Evolutionary conservation across 2,113 vertebrate species (phyloP).

Genomic region (Tetrax tetrax): DNA sequence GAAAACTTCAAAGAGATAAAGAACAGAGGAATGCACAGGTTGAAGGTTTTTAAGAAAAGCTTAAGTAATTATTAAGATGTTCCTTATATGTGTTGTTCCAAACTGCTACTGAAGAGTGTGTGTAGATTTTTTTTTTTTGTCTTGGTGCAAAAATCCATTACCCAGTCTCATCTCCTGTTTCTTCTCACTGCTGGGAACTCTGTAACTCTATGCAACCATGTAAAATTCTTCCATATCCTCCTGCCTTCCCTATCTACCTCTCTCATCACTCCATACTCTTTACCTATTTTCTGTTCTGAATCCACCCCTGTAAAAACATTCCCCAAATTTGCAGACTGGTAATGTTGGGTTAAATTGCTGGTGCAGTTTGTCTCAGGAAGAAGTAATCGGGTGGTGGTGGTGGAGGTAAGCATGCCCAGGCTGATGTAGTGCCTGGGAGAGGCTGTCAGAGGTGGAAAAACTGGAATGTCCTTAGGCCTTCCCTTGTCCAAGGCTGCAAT

Average conservation of each 20-base stretch:
- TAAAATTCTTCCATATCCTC: neutral
- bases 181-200: neutral
- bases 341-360: fast-evolving
- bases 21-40: neutral
- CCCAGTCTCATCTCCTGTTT: neutral
- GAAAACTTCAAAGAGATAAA: neutral
- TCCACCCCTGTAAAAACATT: neutral
- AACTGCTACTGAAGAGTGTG: neutral
- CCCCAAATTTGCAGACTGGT: fast-evolving
- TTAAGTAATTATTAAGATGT: neutral
- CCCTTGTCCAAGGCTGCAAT: neutral
- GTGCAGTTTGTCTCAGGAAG: neutral
- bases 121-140: neutral
- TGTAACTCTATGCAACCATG: neutral
- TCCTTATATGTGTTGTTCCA: neutral
- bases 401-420: neutral
- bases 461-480: neutral
- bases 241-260: neutral
- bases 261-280: neutral
- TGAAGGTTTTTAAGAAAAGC: neutral
- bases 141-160: neutral
- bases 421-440: neutral
- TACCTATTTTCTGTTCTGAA: neutral
- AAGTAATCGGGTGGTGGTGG: neutral
- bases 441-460: neutral